Conservation (phyloP, 2,888 invertebrate genomes). For the Pollenia labialis region DNA sequence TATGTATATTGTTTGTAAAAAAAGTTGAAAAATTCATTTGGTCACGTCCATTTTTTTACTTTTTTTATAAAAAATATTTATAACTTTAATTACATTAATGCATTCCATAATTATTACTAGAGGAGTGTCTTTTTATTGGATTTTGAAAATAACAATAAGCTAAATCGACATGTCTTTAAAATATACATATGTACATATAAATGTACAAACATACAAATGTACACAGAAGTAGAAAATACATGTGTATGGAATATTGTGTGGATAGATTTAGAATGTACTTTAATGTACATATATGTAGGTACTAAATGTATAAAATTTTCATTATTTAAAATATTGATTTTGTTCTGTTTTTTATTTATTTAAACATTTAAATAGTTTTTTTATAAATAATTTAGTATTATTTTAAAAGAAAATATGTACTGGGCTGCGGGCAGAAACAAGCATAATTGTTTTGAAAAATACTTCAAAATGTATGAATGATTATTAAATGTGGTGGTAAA, state of each 20-base stretch:
- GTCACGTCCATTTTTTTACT: conserved; percentile 63
- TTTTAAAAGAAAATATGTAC: background rate
- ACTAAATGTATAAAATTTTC: background rate
- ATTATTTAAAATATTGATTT: conserved; percentile 54
- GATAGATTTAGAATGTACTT: too few relatives aligned
- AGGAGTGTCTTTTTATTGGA: conserved; percentile 49
- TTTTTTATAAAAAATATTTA: conserved; percentile 20
- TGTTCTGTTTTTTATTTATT: background rate
- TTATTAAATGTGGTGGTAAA: background rate
- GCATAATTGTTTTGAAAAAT: too few relatives aligned
- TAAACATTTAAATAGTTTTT: background rate
- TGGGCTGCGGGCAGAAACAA: background rate
- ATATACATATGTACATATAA: background rate
- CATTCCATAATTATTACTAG: conserved; percentile 51
- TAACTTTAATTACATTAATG: conserved; percentile 61
- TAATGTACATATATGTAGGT: too few relatives aligned
- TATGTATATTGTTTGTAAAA: too few relatives aligned
- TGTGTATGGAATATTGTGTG: too few relatives aligned
- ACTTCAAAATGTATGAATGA: background rate
- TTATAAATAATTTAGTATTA: too few relatives aligned
- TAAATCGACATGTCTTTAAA: too few relatives aligned
- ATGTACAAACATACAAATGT: background rate
- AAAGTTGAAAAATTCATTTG: conserved; percentile 51
- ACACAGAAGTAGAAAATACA: background rate
- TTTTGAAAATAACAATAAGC: background rate